phyloP scores from a whole-genome alignment of 30 jellyfish, hydroid and myxozoan genomes.

The Aurelia coerulea region DNA sequence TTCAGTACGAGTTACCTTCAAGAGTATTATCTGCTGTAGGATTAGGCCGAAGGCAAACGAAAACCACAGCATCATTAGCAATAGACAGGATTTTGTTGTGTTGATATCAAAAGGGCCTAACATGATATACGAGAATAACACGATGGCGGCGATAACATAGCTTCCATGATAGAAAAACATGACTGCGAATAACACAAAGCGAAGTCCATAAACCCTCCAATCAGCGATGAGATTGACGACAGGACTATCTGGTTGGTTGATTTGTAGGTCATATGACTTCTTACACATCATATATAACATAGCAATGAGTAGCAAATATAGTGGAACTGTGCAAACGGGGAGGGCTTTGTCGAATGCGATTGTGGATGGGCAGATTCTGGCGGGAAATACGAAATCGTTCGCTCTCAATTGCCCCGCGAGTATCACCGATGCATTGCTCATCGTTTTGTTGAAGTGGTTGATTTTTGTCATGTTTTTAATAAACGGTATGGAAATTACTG shows the following conservation, averaged over 20 bases:
- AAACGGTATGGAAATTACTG: slow-evolving; percentile 42
- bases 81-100: slow-evolving; percentile 26
- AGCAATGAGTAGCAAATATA: slow-evolving; percentile 5
- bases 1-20: slow-evolving; percentile 24
- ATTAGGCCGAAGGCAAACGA: slow-evolving; percentile 57
- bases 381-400: slow-evolving; percentile 9
- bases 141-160: slow-evolving; percentile 34
- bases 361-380: slow-evolving; percentile 1
- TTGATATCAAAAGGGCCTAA: slow-evolving; percentile 52
- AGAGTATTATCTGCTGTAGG: slow-evolving; percentile 29
- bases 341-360: slow-evolving; percentile 30
- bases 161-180: slow-evolving; percentile 47
- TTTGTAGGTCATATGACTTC: background rate
- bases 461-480: background rate
- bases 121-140: slow-evolving; percentile 30
- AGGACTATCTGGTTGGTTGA: background rate
- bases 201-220: slow-evolving; percentile 23
- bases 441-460: background rate
- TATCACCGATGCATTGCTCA: background rate
- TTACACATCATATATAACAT: background rate
- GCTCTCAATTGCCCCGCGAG: background rate
- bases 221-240: slow-evolving; percentile 2
- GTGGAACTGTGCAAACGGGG: slow-evolving; percentile 27
- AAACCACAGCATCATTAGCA: slow-evolving; percentile 54
- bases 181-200: slow-evolving; percentile 32